Evolutionary conservation across 2,113 vertebrate genomes (phyloP).

Genomic region (Todiramphus chloris): DNA sequence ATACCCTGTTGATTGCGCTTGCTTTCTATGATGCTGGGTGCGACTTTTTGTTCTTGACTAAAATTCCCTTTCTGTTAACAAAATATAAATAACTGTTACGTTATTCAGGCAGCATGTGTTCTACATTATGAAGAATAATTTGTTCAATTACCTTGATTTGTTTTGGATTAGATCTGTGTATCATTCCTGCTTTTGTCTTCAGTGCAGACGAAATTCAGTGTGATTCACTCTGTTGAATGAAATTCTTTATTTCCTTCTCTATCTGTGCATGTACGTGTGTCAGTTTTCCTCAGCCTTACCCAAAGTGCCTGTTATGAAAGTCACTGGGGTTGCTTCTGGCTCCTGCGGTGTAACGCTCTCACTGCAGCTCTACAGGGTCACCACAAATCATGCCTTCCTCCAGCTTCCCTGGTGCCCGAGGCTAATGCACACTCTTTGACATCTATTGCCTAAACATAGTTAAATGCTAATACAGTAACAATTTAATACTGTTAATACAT

Average conservation of each 20-base stretch:
- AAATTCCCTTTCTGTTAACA: not conserved
- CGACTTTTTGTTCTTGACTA: not conserved
- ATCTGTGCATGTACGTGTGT: not conserved
- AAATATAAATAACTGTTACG: not conserved
- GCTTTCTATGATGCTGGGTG: not conserved
- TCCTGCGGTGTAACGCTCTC: not conserved
- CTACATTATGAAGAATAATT: not conserved
- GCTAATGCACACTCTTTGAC: not conserved
- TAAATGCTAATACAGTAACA: not conserved
- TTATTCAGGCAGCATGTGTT: not conserved
- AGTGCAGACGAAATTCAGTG: not conserved
- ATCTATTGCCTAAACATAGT: not conserved
- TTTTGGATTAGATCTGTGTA: not conserved
- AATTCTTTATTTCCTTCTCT: not conserved
- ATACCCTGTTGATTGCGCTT: not conserved
- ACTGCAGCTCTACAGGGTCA: not conserved
- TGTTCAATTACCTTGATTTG: not conserved
- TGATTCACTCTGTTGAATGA: not conserved
- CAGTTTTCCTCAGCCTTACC: not conserved
- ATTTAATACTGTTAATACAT: not conserved
- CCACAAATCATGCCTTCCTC: not conserved
- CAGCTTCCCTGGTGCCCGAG: not conserved
- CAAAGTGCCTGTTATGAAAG: not conserved
- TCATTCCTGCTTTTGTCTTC: not conserved
- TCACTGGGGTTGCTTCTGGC: not conserved